Conservation (phyloP, 2,888 invertebrate genomes). For the Stenolophus ochropezus region DNA sequence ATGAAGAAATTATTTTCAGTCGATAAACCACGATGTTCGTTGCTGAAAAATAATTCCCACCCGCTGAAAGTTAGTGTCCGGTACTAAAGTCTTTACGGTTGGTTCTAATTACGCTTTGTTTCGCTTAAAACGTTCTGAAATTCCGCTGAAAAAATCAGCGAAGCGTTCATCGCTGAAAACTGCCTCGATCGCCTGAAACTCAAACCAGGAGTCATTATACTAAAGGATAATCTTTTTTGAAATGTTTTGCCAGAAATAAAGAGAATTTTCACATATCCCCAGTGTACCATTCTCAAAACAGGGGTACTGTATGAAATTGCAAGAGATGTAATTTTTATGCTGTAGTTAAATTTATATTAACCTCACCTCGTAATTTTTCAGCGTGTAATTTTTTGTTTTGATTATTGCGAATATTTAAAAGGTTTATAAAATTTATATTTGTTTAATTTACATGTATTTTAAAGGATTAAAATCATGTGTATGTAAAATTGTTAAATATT, state of each 20-base stretch:
- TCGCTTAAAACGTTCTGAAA: constrained; percentile 34
- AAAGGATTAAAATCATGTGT: not conserved
- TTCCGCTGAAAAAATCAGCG: constrained; percentile 18
- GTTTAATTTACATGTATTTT: constrained; percentile 18
- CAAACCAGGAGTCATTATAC: constrained; percentile 32
- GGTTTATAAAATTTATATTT: not conserved
- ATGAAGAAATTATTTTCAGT: not conserved
- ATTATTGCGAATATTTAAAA: not conserved
- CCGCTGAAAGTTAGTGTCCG: constrained; percentile 13
- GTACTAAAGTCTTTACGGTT: constrained; percentile 24
- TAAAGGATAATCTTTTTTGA: constrained; percentile 40
- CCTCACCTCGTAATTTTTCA: not conserved
- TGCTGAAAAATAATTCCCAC: not conserved
- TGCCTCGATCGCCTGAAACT: not conserved
- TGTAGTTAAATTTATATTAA: constrained; percentile 15
- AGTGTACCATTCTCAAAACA: constrained; percentile 16
- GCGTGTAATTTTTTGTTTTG: not conserved
- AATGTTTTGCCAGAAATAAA: constrained; percentile 27
- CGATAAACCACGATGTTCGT: not conserved
- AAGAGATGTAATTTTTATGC: constrained; percentile 10
- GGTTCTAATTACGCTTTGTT: constrained; percentile 39
- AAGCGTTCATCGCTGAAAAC: constrained; percentile 15
- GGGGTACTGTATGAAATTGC: constrained; percentile 12
- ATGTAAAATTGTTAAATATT: not conserved
- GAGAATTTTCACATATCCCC: constrained; percentile 11